These are phyloP conservation scores for Brachionus manjavacas DNA, from an alignment of 1,140 invertebrate genomes.

Conservation along the genomic window DNA sequence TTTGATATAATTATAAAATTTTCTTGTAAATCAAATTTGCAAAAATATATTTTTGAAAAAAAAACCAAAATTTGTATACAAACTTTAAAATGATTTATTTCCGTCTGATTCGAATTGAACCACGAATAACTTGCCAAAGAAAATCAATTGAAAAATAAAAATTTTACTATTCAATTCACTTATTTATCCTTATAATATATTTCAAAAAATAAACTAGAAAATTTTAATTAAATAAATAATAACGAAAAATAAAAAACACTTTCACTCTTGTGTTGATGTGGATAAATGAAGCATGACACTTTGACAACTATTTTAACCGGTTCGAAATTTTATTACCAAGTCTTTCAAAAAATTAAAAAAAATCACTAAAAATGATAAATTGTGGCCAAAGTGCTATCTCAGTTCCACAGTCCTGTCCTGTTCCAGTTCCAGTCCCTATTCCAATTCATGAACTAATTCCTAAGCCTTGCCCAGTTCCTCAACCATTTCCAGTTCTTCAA, in stretches of 20 bases:
- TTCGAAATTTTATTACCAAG: not conserved
- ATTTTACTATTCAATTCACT: not conserved
- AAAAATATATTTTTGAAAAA: no score
- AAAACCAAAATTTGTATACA: no score
- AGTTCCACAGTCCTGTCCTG: not conserved
- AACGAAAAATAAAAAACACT: not conserved
- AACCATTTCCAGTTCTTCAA: not conserved
- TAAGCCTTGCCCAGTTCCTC: not conserved
- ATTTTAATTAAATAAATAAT: not conserved
- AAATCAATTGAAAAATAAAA: not conserved
- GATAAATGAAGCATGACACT: not conserved
- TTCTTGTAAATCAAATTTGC: no score
- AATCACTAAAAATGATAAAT: not conserved
- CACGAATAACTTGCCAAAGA: not conserved
- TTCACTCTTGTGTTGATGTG: not conserved
- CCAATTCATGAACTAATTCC: not conserved
- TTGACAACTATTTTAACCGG: not conserved
- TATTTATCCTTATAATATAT: not conserved
- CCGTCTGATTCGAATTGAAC: not conserved
- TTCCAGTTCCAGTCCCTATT: not conserved
- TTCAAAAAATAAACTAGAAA: not conserved
- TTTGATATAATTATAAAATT: no score
- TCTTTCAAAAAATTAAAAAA: not conserved
- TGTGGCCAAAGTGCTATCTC: not conserved
- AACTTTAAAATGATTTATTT: not conserved